A percentile compares a stretch with the other conserved stretches of the same genome.
Evolutionary conservation across 2,113 vertebrate genomes (phyloP).

Genomic region (western clawed frog (Xenopus tropicalis)): DNA sequence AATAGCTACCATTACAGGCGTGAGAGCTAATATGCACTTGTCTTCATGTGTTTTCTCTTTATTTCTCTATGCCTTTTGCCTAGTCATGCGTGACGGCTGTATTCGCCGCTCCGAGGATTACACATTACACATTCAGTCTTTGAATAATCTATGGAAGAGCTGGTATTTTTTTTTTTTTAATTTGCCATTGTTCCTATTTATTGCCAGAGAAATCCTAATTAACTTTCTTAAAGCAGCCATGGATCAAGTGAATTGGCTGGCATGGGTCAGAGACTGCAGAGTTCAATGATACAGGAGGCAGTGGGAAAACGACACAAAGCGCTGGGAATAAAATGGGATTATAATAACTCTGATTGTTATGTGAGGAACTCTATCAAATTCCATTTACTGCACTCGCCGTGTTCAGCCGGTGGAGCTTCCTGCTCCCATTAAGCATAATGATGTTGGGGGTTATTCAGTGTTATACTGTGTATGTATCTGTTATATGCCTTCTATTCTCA

Average conservation of each 20-base stretch:
- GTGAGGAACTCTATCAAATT: conserved; percentile 3
- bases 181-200: no score
- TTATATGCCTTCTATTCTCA: no score
- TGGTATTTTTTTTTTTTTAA: no score
- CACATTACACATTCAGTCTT: neutral
- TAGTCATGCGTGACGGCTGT: conserved; percentile 28
- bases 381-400: neutral
- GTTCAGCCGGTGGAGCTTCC: no score
- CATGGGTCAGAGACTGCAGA: neutral
- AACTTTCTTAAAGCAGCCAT: neutral
- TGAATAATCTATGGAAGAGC: neutral
- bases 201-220: neutral
- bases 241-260: neutral
- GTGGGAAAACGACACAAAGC: neutral
- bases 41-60: neutral
- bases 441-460: no score
- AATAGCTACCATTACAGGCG: conserved; percentile 18
- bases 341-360: neutral
- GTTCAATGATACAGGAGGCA: neutral
- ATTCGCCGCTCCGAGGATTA: conserved; percentile 8
- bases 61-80: neutral
- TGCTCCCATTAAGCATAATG: no score
- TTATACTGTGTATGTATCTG: no score
- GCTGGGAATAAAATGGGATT: conserved; percentile 1
- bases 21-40: conserved; percentile 6